Evolutionary conservation across 2,888 invertebrate species (phyloP).

Genomic region (Margaritifera margaritifera): DNA sequence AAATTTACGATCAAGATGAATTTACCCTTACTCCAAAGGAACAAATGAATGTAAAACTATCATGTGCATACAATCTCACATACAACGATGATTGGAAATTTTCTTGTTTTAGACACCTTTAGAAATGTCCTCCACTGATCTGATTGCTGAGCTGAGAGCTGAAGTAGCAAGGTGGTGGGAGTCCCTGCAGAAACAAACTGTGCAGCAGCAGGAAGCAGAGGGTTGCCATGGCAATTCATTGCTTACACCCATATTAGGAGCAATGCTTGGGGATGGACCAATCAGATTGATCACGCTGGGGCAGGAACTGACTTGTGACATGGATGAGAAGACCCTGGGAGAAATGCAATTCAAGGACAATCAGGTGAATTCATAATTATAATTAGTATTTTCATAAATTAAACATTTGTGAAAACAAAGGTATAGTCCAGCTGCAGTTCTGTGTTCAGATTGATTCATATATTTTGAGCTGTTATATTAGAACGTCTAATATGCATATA

Average conservation of each 20-base stretch:
- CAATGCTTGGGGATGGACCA: slow-evolving; percentile 86
- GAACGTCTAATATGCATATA: too few relatives aligned
- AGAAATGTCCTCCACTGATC: slow-evolving; percentile 87
- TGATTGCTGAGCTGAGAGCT: slow-evolving; percentile 91
- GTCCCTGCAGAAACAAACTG: slow-evolving; percentile 66
- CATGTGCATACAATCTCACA: too few relatives aligned
- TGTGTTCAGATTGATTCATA: too few relatives aligned
- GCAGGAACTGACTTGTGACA: slow-evolving; percentile 92
- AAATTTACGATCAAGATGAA: too few relatives aligned
- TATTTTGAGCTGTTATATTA: too few relatives aligned
- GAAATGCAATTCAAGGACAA: slow-evolving; percentile 96
- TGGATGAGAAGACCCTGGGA: slow-evolving; percentile 90
- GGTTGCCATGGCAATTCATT: slow-evolving; percentile 50
- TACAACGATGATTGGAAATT: not conserved
- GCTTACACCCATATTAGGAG: slow-evolving; percentile 78
- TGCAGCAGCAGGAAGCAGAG: slow-evolving; percentile 56
- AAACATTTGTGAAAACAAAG: too few relatives aligned
- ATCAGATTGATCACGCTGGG: slow-evolving; percentile 91
- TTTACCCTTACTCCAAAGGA: too few relatives aligned
- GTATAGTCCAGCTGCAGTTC: too few relatives aligned
- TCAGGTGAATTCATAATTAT: slow-evolving; percentile 77
- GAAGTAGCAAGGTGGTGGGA: slow-evolving; percentile 98
- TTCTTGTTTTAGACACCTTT: slow-evolving; percentile 78
- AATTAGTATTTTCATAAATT: not conserved
- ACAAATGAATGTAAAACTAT: too few relatives aligned